These are phyloP conservation scores for Acrobasis repandana DNA, from an alignment of 2,888 invertebrate species.

Conservation along the genomic window DNA sequence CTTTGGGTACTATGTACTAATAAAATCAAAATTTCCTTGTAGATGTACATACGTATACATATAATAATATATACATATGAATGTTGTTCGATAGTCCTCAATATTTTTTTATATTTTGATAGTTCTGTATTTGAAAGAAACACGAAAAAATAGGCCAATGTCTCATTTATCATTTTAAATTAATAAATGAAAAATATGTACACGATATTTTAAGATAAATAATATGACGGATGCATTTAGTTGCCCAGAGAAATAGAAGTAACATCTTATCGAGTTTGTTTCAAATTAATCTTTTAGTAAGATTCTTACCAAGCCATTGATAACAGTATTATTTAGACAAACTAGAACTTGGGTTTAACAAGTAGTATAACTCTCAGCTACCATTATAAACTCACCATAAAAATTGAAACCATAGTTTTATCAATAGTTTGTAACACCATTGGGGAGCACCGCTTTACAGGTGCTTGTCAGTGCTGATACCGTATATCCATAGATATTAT, in stretches of 20 bases:
- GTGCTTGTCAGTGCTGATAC: slow-evolving; percentile 58
- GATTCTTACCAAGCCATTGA: slow-evolving; percentile 82
- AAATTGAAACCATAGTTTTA: slow-evolving; percentile 64
- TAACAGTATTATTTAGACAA: slow-evolving; percentile 82
- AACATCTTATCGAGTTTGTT: slow-evolving; percentile 59
- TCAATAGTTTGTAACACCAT: slow-evolving; percentile 70
- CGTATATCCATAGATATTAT: slow-evolving; percentile 68
- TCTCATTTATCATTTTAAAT: slow-evolving; percentile 76
- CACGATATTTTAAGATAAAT: slow-evolving; percentile 69
- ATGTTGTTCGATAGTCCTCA: slow-evolving; percentile 83
- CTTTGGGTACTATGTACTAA: slow-evolving; percentile 67
- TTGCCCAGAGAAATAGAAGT: slow-evolving; percentile 63
- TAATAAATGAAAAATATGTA: slow-evolving; percentile 62
- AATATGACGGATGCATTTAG: slow-evolving; percentile 78
- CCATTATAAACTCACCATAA: slow-evolving; percentile 67
- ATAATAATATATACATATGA: slow-evolving; percentile 78
- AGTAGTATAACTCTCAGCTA: slow-evolving; percentile 71
- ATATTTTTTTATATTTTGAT: slow-evolving; percentile 84
- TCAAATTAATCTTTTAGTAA: slow-evolving; percentile 66
- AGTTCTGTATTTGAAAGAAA: slow-evolving; percentile 80
- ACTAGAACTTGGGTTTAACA: slow-evolving; percentile 73
- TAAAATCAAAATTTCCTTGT: slow-evolving; percentile 75
- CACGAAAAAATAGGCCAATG: slow-evolving; percentile 79
- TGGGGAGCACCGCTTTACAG: slow-evolving; percentile 48
- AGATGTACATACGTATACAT: slow-evolving; percentile 79